Evolutionary conservation across 2,888 invertebrate genomes (phyloP).

Genomic region (Apodemia mormo): DNA sequence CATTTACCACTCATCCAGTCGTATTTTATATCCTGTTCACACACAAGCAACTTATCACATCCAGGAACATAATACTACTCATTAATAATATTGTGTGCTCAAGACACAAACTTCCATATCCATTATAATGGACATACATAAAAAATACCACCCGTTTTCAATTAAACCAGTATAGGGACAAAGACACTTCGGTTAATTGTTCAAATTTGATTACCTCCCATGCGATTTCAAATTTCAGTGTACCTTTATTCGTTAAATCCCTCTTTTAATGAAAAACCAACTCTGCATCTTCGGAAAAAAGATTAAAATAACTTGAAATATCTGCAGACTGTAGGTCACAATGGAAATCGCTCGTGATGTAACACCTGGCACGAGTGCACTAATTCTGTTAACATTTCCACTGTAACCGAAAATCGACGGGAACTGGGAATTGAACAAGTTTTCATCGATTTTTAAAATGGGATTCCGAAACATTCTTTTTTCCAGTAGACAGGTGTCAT

Average conservation of each 20-base stretch:
- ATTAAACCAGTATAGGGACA: slow-evolving; percentile 26
- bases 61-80: too few species aligned
- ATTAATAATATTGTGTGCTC: too few species aligned
- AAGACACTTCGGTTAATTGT: slow-evolving; percentile 31
- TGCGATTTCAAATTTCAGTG: slow-evolving; percentile 25
- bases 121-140: background rate
- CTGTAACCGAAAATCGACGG: slow-evolving; percentile 31
- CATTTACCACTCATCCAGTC: too few species aligned
- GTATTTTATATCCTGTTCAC: too few species aligned
- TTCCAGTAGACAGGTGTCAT: slow-evolving; percentile 15
- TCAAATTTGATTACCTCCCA: slow-evolving; percentile 30
- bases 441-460: slow-evolving; percentile 25
- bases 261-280: slow-evolving; percentile 18
- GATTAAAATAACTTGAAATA: slow-evolving; percentile 13
- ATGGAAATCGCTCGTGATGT: slow-evolving; percentile 23
- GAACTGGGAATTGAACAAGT: slow-evolving; percentile 27
- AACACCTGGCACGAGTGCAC: slow-evolving; percentile 36
- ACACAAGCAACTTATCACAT: too few species aligned
- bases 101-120: too few species aligned
- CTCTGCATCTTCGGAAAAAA: background rate
- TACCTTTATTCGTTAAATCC: slow-evolving; percentile 23
- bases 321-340: slow-evolving; percentile 5
- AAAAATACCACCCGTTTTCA: slow-evolving; percentile 19
- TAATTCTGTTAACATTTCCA: slow-evolving; percentile 43
- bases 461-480: slow-evolving; percentile 23